Percentiles rank a stretch among this genome's conserved stretches.
phyloP scores from a whole-genome alignment of 2,797 vertebrate species.

The Rhabdophis nuchalis region DNA sequence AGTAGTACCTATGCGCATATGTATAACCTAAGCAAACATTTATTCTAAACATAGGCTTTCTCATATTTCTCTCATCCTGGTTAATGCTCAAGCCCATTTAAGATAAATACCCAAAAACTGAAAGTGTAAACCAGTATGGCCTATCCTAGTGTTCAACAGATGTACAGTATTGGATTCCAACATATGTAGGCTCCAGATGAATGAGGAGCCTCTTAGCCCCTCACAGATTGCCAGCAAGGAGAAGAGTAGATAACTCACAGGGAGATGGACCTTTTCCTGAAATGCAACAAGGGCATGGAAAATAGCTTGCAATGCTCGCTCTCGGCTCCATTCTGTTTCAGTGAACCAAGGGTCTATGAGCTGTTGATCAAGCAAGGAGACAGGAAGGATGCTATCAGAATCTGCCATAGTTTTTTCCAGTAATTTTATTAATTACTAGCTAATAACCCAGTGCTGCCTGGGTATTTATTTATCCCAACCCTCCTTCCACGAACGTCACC shows the following conservation, averaged over 20 bases:
- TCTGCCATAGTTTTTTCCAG: neutral
- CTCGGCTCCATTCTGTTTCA: neutral
- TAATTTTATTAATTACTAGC: neutral
- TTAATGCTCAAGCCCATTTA: neutral
- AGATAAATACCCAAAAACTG: neutral
- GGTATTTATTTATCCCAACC: too few species aligned
- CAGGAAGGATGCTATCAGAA: neutral
- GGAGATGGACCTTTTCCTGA: neutral
- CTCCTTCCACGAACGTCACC: too few species aligned
- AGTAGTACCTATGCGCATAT: neutral
- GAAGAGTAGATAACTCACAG: neutral
- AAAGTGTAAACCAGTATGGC: neutral
- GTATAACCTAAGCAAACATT: neutral
- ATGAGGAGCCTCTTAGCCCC: neutral
- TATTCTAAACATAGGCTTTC: neutral
- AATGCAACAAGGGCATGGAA: conserved; percentile 2
- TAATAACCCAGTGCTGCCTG: too few species aligned
- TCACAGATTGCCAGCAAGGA: neutral
- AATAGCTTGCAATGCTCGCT: neutral
- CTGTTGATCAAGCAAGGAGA: neutral
- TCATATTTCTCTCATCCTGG: neutral
- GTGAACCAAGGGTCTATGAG: conserved; percentile 16
- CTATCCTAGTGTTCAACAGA: neutral
- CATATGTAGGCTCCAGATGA: neutral
- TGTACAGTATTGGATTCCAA: neutral